Conservation (phyloP, 1,140 invertebrate genomes). For the Spodoptera litura region DNA sequence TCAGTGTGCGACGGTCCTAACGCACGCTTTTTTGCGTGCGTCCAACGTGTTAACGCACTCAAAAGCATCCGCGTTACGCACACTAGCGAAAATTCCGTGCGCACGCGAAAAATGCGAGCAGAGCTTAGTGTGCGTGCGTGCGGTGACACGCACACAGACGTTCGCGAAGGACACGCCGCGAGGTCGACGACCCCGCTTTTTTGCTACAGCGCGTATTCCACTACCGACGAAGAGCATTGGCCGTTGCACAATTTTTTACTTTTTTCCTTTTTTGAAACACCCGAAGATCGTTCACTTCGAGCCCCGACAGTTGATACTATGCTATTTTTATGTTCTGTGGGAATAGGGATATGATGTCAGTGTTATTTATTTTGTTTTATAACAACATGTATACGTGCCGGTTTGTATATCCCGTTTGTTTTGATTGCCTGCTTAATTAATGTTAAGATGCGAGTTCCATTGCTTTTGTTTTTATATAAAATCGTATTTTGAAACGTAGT, state of each 20-base stretch:
- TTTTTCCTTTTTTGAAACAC: constrained; percentile 63
- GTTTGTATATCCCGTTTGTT: constrained; percentile 46
- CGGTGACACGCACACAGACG: constrained; percentile 63
- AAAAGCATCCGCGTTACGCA: constrained; percentile 71
- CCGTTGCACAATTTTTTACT: constrained; percentile 71
- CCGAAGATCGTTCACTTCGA: constrained; percentile 76
- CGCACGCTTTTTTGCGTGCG: constrained; percentile 71
- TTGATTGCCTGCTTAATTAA: constrained; percentile 34
- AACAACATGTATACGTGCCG: constrained; percentile 31
- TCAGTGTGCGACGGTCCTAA: constrained; percentile 42
- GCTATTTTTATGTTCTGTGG: constrained; percentile 59
- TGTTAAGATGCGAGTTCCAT: constrained; percentile 10
- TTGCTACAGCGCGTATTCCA: constrained; percentile 77
- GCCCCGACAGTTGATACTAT: constrained; percentile 43
- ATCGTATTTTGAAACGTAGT: constrained; percentile 23
- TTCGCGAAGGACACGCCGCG: constrained; percentile 81
- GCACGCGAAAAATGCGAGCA: constrained; percentile 60
- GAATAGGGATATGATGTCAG: constrained; percentile 81
- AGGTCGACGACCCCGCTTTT: constrained; percentile 81
- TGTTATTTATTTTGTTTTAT: constrained; percentile 62
- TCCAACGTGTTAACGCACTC: constrained; percentile 73
- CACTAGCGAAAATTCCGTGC: constrained; percentile 61
- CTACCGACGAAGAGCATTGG: constrained; percentile 77
- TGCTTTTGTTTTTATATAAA: constrained; percentile 27
- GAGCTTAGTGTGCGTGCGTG: constrained; percentile 55